Evolutionary conservation across 2,888 invertebrate species (phyloP).

Genomic region (Patella depressa): DNA sequence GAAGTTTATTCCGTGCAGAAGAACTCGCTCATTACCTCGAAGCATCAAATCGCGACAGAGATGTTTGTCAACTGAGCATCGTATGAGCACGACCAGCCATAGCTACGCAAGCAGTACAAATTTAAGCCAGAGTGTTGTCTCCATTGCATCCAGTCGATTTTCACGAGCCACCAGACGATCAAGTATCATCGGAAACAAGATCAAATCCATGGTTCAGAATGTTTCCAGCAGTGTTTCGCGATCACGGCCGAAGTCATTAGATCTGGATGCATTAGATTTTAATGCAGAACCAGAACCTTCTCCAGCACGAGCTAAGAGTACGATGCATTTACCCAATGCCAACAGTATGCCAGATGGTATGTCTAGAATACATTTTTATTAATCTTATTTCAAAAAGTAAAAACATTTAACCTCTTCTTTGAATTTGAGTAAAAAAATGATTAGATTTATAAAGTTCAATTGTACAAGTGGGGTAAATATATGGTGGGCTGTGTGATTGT

Average conservation of each 20-base stretch:
- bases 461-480: too few species aligned
- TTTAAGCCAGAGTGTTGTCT: slow-evolving; percentile 45
- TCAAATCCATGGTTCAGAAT: slow-evolving; percentile 50
- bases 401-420: too few species aligned
- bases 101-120: slow-evolving; percentile 48
- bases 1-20: slow-evolving; percentile 57
- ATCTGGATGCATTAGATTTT: slow-evolving; percentile 55
- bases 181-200: slow-evolving; percentile 57
- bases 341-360: slow-evolving; percentile 51
- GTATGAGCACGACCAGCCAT: neutral
- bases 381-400: too few species aligned
- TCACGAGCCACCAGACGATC: slow-evolving; percentile 55
- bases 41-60: slow-evolving; percentile 43
- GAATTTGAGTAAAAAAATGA: too few species aligned
- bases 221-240: slow-evolving; percentile 40
- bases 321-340: slow-evolving; percentile 12
- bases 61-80: neutral
- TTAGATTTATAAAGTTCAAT: too few species aligned
- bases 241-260: slow-evolving; percentile 58
- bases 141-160: slow-evolving; percentile 46
- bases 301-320: slow-evolving; percentile 38
- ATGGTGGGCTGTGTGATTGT: too few species aligned
- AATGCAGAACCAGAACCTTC: slow-evolving; percentile 7
- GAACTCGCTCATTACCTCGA: slow-evolving; percentile 59
- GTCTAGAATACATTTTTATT: neutral